phyloP scores from a whole-genome alignment of 2,113 vertebrate genomes.

The Centropus bengalensis region DNA sequence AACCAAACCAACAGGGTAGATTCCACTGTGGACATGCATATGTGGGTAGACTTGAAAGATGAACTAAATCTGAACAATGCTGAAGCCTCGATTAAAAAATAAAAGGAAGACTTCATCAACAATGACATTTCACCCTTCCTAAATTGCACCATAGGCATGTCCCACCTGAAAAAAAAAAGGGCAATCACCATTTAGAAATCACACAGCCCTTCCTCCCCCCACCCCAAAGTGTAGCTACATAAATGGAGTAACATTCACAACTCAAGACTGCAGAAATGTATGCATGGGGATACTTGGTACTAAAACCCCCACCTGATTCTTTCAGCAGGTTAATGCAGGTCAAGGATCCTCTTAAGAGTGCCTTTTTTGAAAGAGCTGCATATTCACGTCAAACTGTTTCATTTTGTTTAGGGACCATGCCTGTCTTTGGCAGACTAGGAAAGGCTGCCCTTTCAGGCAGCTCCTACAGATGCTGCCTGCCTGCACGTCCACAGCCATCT shows the following conservation, averaged over 20 bases:
- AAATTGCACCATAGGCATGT: background rate
- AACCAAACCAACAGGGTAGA: background rate
- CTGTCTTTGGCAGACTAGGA: background rate
- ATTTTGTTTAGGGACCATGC: rapidly evolving
- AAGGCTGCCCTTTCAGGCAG: background rate
- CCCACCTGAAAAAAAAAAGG: background rate
- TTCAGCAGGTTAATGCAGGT: background rate
- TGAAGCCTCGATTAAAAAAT: background rate
- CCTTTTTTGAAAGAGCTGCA: background rate
- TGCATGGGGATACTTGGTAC: background rate
- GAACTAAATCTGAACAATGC: background rate
- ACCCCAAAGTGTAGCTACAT: background rate
- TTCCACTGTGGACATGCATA: background rate
- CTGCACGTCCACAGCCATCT: background rate
- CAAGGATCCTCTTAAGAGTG: background rate
- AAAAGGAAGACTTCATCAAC: background rate
- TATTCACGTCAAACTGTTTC: background rate
- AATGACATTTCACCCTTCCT: background rate
- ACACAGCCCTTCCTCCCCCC: background rate
- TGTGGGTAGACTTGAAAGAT: background rate
- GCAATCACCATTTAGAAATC: background rate
- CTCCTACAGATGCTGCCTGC: background rate
- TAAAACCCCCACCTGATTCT: background rate
- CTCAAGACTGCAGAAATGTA: background rate
- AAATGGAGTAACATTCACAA: background rate